phyloP scores from a whole-genome alignment of 2,888 invertebrate species.

The Tetranychus truncatus region DNA sequence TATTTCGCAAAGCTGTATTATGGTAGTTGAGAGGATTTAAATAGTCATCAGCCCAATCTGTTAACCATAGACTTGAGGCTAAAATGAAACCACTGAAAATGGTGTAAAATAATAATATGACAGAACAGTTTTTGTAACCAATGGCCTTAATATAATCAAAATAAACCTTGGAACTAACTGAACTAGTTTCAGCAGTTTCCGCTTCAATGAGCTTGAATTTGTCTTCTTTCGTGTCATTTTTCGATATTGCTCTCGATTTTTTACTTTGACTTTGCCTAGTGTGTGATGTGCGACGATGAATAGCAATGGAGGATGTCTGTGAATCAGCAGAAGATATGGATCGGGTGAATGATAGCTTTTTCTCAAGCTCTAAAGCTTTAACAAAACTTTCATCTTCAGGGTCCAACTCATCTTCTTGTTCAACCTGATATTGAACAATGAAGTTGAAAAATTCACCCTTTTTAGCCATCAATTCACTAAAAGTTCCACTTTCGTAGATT shows the following conservation, averaged over 20 bases:
- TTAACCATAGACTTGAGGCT: slow-evolving; percentile 27
- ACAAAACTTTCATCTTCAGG: slow-evolving; percentile 17
- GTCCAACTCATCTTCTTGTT: slow-evolving; percentile 29
- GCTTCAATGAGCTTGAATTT: slow-evolving; percentile 15
- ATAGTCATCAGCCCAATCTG: slow-evolving; percentile 24
- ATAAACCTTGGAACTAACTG: slow-evolving; percentile 22
- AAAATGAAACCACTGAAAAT: slow-evolving; percentile 15
- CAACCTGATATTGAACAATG: slow-evolving; percentile 35
- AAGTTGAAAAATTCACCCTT: slow-evolving; percentile 43
- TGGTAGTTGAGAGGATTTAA: too few species aligned
- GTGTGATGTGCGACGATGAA: too few species aligned
- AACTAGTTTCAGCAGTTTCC: slow-evolving; percentile 20
- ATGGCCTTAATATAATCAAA: slow-evolving; percentile 19
- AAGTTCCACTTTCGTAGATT: slow-evolving; percentile 73
- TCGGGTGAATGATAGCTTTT: too few species aligned
- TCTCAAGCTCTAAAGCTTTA: not conserved
- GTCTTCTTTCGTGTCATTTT: not conserved
- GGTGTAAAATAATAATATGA: slow-evolving; percentile 31
- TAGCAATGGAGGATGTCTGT: too few species aligned
- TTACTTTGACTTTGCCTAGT: too few species aligned
- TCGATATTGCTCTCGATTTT: too few species aligned
- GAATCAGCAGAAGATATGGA: too few species aligned
- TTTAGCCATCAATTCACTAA: slow-evolving; percentile 64
- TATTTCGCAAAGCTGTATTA: too few species aligned
- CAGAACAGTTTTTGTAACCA: slow-evolving; percentile 36